Evolutionary conservation across 1,140 invertebrate species (phyloP), one percentile per base, ranked within the genome.

Genomic region (Tribolium madens): DNA sequence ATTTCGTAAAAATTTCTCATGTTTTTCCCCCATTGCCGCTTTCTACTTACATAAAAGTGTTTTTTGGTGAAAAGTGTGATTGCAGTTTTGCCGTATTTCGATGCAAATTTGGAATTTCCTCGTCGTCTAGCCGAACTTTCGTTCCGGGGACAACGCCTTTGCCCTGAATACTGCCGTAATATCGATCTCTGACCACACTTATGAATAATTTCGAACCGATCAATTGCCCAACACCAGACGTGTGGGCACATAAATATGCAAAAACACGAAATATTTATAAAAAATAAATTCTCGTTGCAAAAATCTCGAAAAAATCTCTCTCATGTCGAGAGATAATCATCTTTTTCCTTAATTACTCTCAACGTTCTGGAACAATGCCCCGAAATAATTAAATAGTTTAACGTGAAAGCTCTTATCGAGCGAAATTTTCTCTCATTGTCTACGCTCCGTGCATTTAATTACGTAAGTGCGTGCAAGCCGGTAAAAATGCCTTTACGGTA

Each of bases 341-440:
- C 18, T 57, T 21, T 57, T 57, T 57, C 21, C 17, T 64, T 64
- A 64, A 64, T 64, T 64, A 26, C 57, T 64, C 26, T 14, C 57
- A 64, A 50, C 46, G 70, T 72, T 72, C 70, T 52, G 70, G 70
- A 72, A 72, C 70, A 72, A 52, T 72, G 70, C 70, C 70, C 14
- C 26, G 10, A 33, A 64, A 64, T 64, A 64, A 64, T 64, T 64
- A 64, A 64, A 64, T 13, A 64, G 21, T 64, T 64, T 12, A 13
- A 31, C 26, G 57, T 64, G 57, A 64, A 64, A 64, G 57, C 57
- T 33, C 26, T 60, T 13, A 64, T 31, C 57, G 26, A n/a, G 52
- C 18, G 10, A 33, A 64, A 64, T 64, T 57, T 57, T 33, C 57
- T 64, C 57, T 64, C 18, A 33, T 64, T 33, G 57, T 42, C 36